Evolutionary conservation across 2,888 invertebrate genomes (phyloP).

Genomic region (Apodemia duryi): DNA sequence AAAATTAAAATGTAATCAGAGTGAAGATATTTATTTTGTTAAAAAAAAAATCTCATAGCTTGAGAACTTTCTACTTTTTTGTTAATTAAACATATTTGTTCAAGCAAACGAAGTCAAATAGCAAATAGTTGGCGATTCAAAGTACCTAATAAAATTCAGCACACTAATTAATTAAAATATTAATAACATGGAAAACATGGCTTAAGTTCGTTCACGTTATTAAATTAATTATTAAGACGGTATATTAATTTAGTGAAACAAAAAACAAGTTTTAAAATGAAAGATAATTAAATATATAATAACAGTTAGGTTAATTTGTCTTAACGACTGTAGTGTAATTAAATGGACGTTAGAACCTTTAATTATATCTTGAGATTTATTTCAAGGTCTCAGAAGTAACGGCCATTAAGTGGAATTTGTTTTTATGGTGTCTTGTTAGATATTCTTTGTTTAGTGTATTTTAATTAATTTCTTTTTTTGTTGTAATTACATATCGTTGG

Average conservation of each 20-base stretch:
- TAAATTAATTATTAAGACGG: slow-evolving; percentile 4
- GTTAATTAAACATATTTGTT: too few species aligned
- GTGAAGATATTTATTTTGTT: too few species aligned
- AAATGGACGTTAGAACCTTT: background rate
- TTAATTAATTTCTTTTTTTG: too few species aligned
- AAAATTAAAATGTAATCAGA: too few species aligned
- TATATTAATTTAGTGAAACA: background rate
- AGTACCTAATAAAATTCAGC: background rate
- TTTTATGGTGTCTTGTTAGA: background rate
- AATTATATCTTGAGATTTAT: slow-evolving; percentile 6
- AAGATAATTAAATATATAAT: slow-evolving; percentile 8
- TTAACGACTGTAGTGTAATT: slow-evolving; percentile 2
- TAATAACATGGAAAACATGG: background rate
- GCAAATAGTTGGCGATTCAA: too few species aligned
- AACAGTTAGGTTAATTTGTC: slow-evolving; percentile 12
- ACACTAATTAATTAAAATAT: background rate
- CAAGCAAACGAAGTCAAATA: too few species aligned
- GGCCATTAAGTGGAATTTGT: slow-evolving; percentile 2
- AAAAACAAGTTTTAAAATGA: slow-evolving; percentile 6
- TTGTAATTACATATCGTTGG: too few species aligned
- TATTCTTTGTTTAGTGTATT: background rate
- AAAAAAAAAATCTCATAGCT: too few species aligned
- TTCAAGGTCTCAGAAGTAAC: background rate
- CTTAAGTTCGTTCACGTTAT: background rate
- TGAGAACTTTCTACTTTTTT: too few species aligned